phyloP scores from a whole-genome alignment of 1,140 invertebrate genomes.

The Octopus sinensis region DNA sequence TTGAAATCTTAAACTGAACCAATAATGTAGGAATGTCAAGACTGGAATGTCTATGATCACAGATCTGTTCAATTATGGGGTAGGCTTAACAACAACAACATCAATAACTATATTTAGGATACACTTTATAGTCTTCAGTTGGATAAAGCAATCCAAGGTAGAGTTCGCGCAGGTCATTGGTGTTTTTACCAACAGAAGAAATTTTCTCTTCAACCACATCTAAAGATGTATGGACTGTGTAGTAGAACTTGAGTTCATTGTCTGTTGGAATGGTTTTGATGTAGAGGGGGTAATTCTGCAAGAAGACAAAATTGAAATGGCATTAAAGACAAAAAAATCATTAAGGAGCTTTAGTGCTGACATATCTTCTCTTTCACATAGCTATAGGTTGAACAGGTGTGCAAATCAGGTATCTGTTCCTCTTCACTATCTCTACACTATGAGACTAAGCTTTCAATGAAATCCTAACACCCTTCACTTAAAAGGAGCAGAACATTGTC shows the following conservation, averaged over 20 bases:
- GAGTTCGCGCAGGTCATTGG: conserved; percentile 69
- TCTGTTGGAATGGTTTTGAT: conserved; percentile 70
- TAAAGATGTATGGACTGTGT: conserved; percentile 87
- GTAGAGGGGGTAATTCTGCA: conserved; percentile 81
- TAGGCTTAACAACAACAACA: too few relatives aligned
- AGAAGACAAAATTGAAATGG: conserved; percentile 25
- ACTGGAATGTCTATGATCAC: too few relatives aligned
- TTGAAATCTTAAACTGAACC: too few relatives aligned
- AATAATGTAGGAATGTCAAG: too few relatives aligned
- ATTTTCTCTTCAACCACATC: conserved; percentile 93
- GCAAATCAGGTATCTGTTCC: not conserved
- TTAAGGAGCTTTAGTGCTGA: not conserved
- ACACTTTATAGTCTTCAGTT: conserved; percentile 97
- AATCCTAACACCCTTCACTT: not conserved
- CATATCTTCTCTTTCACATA: not conserved
- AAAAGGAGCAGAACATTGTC: too few relatives aligned
- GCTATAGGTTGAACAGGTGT: not conserved
- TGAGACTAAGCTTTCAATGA: not conserved
- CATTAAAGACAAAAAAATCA: not conserved
- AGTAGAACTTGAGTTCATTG: conserved; percentile 81
- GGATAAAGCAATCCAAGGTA: conserved; percentile 89
- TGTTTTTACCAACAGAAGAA: conserved; percentile 65
- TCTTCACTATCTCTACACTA: not conserved
- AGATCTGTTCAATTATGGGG: too few relatives aligned
- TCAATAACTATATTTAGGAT: conserved; percentile 55